phyloP scores from a whole-genome alignment of 1,140 invertebrate genomes.

The Hylaeus anthracinus region DNA sequence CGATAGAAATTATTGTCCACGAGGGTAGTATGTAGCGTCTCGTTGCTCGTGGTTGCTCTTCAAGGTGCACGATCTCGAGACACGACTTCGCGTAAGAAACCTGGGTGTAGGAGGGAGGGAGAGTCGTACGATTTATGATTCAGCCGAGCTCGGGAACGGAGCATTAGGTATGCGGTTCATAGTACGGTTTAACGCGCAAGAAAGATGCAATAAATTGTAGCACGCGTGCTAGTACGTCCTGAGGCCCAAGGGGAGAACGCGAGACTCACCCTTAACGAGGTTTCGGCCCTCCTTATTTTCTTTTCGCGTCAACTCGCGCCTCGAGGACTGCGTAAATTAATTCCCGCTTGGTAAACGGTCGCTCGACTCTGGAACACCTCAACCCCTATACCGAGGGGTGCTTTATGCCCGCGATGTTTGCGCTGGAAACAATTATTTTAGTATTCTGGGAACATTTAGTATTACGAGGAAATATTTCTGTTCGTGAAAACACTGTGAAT shows the following conservation, averaged over 20 bases:
- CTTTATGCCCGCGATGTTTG: no score
- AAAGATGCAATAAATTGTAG: constrained; percentile 74
- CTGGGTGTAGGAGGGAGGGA: constrained; percentile 35
- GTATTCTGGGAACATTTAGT: no score
- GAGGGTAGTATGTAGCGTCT: constrained; percentile 16
- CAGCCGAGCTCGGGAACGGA: constrained; percentile 56
- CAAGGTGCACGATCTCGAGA: constrained; percentile 38
- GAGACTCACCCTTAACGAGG: constrained; percentile 57
- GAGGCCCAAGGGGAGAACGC: constrained; percentile 6
- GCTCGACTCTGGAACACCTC: no score
- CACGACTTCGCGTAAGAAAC: constrained; percentile 49
- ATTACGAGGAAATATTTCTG: no score
- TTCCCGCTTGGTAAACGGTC: neutral
- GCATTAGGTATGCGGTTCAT: constrained; percentile 73
- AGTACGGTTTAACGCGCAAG: constrained; percentile 72
- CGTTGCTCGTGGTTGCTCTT: constrained; percentile 29
- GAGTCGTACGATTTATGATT: constrained; percentile 70
- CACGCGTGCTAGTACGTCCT: constrained; percentile 60
- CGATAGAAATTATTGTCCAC: constrained; percentile 1
- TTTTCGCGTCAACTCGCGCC: neutral
- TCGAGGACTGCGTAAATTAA: constrained; percentile 46
- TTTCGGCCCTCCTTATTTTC: constrained; percentile 25
- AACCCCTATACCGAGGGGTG: no score
- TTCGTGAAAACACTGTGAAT: no score
- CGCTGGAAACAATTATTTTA: no score